Percentiles rank a stretch among this genome's conserved stretches.
Conservation (phyloP, 2,888 invertebrate species). For the Meganola albula region DNA sequence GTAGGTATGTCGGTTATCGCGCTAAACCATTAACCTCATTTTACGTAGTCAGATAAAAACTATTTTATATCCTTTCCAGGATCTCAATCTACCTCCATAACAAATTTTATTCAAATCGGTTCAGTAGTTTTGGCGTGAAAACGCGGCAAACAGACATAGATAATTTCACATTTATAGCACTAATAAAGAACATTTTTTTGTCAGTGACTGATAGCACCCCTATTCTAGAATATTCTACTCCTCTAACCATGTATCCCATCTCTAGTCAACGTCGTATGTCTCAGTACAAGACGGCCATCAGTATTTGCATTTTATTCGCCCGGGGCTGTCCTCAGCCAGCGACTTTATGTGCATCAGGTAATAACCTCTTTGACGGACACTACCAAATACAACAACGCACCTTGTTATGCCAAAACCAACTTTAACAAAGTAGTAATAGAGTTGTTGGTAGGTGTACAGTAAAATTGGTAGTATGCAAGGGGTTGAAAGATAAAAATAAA, state of each 20-base stretch:
- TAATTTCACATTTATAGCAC: too few relatives aligned
- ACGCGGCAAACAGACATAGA: too few relatives aligned
- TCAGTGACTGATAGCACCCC: not conserved
- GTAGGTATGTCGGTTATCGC: too few relatives aligned
- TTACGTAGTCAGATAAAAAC: too few relatives aligned
- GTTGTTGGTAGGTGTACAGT: slow-evolving; percentile 7
- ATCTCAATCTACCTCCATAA: too few relatives aligned
- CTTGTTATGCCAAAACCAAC: slow-evolving; percentile 15
- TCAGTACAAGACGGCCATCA: slow-evolving; percentile 33
- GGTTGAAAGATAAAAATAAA: slow-evolving; percentile 71
- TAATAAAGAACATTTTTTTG: too few relatives aligned
- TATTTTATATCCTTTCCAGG: too few relatives aligned
- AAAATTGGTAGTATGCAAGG: slow-evolving; percentile 47
- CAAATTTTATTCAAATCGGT: too few relatives aligned
- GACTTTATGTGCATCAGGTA: slow-evolving; percentile 71
- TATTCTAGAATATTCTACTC: too few relatives aligned
- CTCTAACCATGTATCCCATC: slow-evolving; percentile 20
- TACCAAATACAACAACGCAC: slow-evolving; percentile 23
- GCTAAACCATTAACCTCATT: too few relatives aligned
- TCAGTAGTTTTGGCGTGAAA: too few relatives aligned
- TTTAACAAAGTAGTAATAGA: slow-evolving; percentile 23
- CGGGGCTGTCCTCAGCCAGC: slow-evolving; percentile 38
- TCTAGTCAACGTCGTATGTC: slow-evolving; percentile 35
- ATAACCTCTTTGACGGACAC: slow-evolving; percentile 73
- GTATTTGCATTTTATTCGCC: slow-evolving; percentile 73